A percentile compares a stretch with the other conserved stretches of the same genome.
Conservation (phyloP, 1,140 invertebrate species). For the fruit fly (Drosophila melanogaster) region DNA sequence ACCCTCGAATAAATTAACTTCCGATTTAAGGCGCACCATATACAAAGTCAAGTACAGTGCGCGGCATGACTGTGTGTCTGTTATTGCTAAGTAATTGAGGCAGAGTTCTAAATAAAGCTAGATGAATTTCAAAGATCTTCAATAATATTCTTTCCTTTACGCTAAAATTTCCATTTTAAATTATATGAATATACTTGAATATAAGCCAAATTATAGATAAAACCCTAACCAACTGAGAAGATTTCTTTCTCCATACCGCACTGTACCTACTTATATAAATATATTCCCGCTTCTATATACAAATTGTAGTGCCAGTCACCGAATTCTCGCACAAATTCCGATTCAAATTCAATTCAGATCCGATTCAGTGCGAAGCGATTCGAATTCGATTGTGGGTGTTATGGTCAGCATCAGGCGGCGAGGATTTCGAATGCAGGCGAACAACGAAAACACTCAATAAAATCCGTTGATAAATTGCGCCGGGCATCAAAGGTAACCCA, state of each 20-base stretch:
- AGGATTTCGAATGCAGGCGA: conserved; percentile 74
- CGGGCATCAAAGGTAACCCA: conserved; percentile 79
- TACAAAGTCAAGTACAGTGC: conserved; percentile 22
- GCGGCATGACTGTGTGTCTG: not conserved
- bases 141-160: too few species aligned
- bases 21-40: conserved; percentile 39
- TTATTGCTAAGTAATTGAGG: too few species aligned
- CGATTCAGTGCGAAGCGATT: conserved; percentile 11
- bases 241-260: not conserved
- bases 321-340: conserved; percentile 16
- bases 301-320: conserved; percentile 63
- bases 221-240: too few species aligned
- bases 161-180: too few species aligned
- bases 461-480: conserved; percentile 80
- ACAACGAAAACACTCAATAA: conserved; percentile 78
- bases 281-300: conserved; percentile 44
- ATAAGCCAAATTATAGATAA: too few species aligned
- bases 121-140: not conserved
- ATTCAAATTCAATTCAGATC: not conserved
- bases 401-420: conserved; percentile 78
- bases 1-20: conserved; percentile 75
- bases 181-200: not conserved
- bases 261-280: conserved; percentile 49
- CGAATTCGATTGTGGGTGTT: conserved; percentile 50
- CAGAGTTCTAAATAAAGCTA: not conserved